A percentile compares a stretch with the other conserved stretches of the same genome.
These are phyloP conservation scores for Philopotamus ludificatus DNA, from an alignment of 1,140 invertebrate species.

Conservation along the genomic window DNA sequence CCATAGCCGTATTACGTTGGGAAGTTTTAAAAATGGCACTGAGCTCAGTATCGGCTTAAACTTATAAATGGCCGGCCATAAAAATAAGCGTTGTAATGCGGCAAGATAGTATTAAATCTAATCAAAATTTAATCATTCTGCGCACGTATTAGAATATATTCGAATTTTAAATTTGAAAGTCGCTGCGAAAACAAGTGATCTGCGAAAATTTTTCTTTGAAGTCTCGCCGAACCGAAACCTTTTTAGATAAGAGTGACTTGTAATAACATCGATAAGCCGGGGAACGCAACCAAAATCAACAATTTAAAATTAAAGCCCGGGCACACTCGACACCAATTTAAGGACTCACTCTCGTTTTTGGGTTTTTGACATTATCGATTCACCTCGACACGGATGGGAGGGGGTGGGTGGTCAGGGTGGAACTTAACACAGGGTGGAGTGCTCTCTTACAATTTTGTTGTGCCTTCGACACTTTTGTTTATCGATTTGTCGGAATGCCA, in stretches of 20 bases:
- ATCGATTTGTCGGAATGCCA: too few relatives aligned
- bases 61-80: background rate
- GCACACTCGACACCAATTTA: background rate
- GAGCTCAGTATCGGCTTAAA: background rate
- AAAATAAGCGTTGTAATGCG: too few relatives aligned
- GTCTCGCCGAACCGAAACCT: background rate
- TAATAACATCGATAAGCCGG: background rate
- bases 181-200: background rate
- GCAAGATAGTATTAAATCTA: background rate
- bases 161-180: background rate
- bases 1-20: background rate
- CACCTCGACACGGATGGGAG: too few relatives aligned
- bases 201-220: background rate
- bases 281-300: background rate
- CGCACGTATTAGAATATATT: background rate
- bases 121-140: background rate
- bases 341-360: slow-evolving; percentile 6
- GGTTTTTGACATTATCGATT: too few relatives aligned
- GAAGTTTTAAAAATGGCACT: background rate
- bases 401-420: too few relatives aligned
- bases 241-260: background rate
- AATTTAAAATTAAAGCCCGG: background rate
- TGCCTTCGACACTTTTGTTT: too few relatives aligned
- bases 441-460: too few relatives aligned
- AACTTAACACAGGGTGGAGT: too few relatives aligned